phyloP scores from a whole-genome alignment of 2,797 vertebrate genomes.

The Scleropages formosus region DNA sequence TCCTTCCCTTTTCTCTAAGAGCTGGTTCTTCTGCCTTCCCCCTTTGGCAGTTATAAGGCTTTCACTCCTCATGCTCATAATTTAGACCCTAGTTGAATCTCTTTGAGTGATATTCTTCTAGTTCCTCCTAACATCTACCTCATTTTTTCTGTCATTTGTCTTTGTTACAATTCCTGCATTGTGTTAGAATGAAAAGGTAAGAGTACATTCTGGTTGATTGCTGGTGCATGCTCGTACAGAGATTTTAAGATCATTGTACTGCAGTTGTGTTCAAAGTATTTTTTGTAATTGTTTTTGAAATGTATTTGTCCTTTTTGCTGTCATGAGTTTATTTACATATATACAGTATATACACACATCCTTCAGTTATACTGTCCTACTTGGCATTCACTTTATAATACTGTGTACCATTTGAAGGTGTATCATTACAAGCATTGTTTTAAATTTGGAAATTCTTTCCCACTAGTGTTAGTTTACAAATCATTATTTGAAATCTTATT shows the following conservation, averaged over 20 bases:
- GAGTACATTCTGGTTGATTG: conserved; percentile 86
- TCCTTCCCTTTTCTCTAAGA: conserved; percentile 2
- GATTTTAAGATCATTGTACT: conserved; percentile 69
- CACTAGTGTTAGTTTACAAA: too few species aligned
- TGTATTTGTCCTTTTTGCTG: conserved; percentile 30
- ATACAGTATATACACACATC: conserved; percentile 16
- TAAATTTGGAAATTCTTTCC: too few species aligned
- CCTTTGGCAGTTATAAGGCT: conserved; percentile 49
- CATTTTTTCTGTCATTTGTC: conserved; percentile 95
- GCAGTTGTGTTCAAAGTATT: conserved; percentile 42
- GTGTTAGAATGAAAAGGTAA: conserved; percentile 99
- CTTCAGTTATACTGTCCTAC: conserved; percentile 32
- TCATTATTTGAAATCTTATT: too few species aligned
- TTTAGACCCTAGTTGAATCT: conserved; percentile 66
- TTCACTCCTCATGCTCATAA: conserved; percentile 66
- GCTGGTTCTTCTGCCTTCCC: conserved; percentile 31
- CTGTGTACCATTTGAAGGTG: not conserved
- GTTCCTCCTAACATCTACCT: conserved; percentile 87
- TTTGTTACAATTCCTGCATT: conserved; percentile 98
- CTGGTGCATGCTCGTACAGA: conserved; percentile 85
- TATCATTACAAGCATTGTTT: conserved; percentile 14
- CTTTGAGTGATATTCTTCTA: conserved; percentile 74
- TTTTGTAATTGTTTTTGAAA: conserved; percentile 52
- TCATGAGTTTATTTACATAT: conserved; percentile 25
- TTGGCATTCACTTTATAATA: conserved; percentile 41